Conservation (phyloP, 1,140 invertebrate genomes). For the Macrocentrus cingulum region DNA sequence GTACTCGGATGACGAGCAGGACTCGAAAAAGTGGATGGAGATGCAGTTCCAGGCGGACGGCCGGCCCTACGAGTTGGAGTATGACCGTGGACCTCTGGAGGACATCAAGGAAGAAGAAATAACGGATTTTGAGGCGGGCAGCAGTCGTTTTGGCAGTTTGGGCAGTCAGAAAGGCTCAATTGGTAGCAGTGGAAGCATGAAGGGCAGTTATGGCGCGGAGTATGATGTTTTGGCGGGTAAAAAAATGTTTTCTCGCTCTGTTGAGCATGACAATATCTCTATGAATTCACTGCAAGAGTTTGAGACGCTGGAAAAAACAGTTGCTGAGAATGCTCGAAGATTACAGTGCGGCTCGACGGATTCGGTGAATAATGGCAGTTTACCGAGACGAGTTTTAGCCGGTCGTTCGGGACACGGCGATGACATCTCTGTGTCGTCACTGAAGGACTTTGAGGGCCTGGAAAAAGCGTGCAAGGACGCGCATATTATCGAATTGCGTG, state of each 20-base stretch:
- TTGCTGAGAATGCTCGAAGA: constrained; percentile 63
- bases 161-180: constrained; percentile 80
- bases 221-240: constrained; percentile 79
- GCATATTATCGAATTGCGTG: constrained; percentile 77
- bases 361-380: constrained; percentile 73
- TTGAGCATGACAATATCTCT: constrained; percentile 88
- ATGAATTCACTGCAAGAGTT: constrained; percentile 93
- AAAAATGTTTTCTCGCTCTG: constrained; percentile 74
- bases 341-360: constrained; percentile 71
- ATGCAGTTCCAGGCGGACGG: constrained; percentile 77
- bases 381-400: constrained; percentile 65
- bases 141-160: constrained; percentile 75
- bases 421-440: constrained; percentile 85
- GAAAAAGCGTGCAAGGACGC: constrained; percentile 86
- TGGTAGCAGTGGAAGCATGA: constrained; percentile 74
- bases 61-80: constrained; percentile 71
- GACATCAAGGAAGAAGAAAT: constrained; percentile 89
- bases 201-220: constrained; percentile 78
- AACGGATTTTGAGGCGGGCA: constrained; percentile 79
- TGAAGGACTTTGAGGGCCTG: constrained; percentile 92
- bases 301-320: constrained; percentile 83
- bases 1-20: constrained; percentile 63
- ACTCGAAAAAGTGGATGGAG: constrained; percentile 84
- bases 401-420: constrained; percentile 77
- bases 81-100: constrained; percentile 76